These are phyloP conservation scores for Ceratina calcarata DNA, from an alignment of 1,140 invertebrate genomes.

Conservation along the genomic window DNA sequence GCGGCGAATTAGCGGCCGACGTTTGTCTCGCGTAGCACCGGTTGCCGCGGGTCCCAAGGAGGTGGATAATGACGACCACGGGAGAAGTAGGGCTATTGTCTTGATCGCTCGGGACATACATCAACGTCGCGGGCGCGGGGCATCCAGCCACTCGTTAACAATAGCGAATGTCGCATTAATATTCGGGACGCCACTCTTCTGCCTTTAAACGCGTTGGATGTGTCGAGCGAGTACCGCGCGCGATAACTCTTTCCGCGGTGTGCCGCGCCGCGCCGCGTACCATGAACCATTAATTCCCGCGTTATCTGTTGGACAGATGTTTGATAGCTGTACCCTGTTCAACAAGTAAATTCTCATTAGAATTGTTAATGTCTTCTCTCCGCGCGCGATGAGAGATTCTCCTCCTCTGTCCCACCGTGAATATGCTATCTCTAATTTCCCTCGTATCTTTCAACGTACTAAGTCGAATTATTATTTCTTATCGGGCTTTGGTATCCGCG, in stretches of 20 bases:
- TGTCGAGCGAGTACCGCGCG: not conserved
- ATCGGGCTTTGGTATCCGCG: no score
- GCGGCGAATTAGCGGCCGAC: not conserved
- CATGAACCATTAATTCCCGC: slow-evolving; percentile 6
- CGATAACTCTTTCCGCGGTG: not conserved
- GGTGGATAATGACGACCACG: slow-evolving; percentile 14
- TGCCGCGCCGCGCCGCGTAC: not conserved
- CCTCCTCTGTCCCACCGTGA: not conserved
- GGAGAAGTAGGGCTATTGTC: slow-evolving; percentile 31
- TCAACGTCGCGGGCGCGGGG: slow-evolving; percentile 32
- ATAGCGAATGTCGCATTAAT: slow-evolving; percentile 37
- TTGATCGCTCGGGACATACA: slow-evolving; percentile 24
- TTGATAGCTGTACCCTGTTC: not conserved
- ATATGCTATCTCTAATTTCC: not conserved
- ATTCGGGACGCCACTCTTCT: slow-evolving; percentile 33
- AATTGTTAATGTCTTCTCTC: not conserved
- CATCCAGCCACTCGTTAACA: slow-evolving; percentile 34
- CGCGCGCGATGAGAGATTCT: not conserved
- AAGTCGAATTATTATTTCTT: not conserved
- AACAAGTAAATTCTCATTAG: slow-evolving; percentile 25
- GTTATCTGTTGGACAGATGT: slow-evolving; percentile 20
- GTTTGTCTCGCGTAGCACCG: not conserved
- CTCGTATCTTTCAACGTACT: not conserved
- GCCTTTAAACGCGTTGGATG: slow-evolving; percentile 23
- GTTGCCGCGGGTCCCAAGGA: slow-evolving; percentile 1